Evolutionary conservation across 2,113 vertebrate species (phyloP).

Genomic region (Mustela nigripes): DNA sequence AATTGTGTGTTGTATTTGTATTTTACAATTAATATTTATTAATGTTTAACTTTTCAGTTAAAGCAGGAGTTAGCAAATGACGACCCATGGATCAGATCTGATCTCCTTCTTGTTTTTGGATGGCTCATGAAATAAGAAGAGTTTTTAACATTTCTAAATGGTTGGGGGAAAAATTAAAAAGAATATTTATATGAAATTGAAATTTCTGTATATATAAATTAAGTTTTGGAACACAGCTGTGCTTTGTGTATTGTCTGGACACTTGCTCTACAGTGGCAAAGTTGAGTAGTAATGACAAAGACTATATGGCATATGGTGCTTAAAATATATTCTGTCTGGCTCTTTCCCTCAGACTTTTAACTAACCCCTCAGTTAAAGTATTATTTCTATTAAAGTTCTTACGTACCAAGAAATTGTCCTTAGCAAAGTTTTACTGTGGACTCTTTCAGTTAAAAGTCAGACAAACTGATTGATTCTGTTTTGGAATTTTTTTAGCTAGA

Average conservation of each 20-base stretch:
- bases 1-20: not conserved
- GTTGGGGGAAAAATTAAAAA: not conserved
- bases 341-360: not conserved
- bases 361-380: not conserved
- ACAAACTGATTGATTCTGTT: not conserved
- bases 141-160: slow-evolving; percentile 40
- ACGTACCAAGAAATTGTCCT: not conserved
- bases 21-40: not conserved
- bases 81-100: not conserved
- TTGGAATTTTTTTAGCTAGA: not conserved
- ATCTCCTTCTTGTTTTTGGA: not conserved
- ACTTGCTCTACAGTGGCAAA: not conserved
- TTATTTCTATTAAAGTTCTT: not conserved
- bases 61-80: not conserved
- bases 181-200: slow-evolving; percentile 4
- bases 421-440: not conserved
- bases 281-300: not conserved
- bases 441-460: not conserved
- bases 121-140: not conserved
- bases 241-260: not conserved
- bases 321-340: not conserved
- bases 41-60: slow-evolving; percentile 38
- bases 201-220: not conserved
- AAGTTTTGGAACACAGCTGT: not conserved
- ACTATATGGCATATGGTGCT: not conserved